Conservation (phyloP, 1,140 invertebrate genomes). For the Phortica variegata region DNA sequence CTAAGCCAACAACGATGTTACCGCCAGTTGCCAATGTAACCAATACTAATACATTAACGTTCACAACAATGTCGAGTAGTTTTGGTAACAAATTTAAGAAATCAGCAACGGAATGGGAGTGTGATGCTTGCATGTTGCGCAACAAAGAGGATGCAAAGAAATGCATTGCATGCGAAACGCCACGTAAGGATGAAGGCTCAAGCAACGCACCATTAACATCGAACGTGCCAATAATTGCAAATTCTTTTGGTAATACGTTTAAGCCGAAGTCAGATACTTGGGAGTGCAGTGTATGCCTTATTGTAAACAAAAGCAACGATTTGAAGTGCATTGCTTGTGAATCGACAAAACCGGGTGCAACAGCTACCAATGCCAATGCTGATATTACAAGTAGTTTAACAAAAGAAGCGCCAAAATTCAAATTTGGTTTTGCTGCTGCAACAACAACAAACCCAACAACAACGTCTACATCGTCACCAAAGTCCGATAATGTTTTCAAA, state of each 20-base stretch:
- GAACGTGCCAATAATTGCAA: not conserved
- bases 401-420: not conserved
- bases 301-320: constrained; percentile 61
- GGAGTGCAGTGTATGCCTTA: constrained; percentile 65
- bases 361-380: constrained; percentile 25
- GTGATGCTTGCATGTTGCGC: constrained; percentile 65
- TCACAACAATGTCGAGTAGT: constrained; percentile 3
- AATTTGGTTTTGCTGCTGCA: constrained; percentile 8
- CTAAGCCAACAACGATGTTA: not conserved
- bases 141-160: constrained; percentile 62
- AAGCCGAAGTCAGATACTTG: constrained; percentile 61
- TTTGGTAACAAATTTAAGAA: constrained; percentile 63
- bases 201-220: not conserved
- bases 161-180: constrained; percentile 66
- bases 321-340: constrained; percentile 62
- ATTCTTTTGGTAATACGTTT: constrained; percentile 61
- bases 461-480: constrained; percentile 35
- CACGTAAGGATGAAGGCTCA: constrained; percentile 1
- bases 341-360: constrained; percentile 30
- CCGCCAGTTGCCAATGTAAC: too few species aligned
- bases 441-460: not conserved
- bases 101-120: constrained; percentile 64
- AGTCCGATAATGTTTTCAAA: constrained; percentile 40
- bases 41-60: too few species aligned
- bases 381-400: constrained; percentile 17